A percentile compares a stretch with the other conserved stretches of the same genome.
Evolutionary conservation across 2,113 vertebrate genomes (phyloP).

Genomic region (Canis aureus): DNA sequence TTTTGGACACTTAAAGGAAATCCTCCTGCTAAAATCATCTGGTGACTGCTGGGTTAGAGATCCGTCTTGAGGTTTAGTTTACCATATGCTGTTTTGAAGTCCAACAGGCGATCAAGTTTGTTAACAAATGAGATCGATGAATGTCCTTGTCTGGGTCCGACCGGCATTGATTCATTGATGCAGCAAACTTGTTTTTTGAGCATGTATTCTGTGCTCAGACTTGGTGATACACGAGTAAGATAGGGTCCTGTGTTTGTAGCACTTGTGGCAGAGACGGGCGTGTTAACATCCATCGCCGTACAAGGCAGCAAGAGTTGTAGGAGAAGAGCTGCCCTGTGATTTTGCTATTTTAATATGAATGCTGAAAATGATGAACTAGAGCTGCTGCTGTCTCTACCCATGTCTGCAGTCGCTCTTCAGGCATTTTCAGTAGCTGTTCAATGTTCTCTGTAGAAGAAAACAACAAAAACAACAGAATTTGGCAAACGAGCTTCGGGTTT

Average conservation of each 20-base stretch:
- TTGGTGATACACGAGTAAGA: background rate
- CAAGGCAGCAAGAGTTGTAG: background rate
- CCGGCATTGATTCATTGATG: slow-evolving; percentile 12
- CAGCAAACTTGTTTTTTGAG: background rate
- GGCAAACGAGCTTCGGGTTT: slow-evolving; percentile 10
- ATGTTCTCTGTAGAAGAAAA: background rate
- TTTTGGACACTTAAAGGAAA: slow-evolving; percentile 64
- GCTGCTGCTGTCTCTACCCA: background rate
- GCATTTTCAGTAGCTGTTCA: background rate
- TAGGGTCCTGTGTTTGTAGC: background rate
- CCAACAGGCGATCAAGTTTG: slow-evolving; percentile 62
- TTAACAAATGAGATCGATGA: slow-evolving; percentile 68
- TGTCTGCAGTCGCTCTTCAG: background rate
- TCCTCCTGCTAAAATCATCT: slow-evolving; percentile 37
- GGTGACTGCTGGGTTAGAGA: slow-evolving; percentile 62
- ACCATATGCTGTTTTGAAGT: slow-evolving; percentile 52
- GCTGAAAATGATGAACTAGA: background rate
- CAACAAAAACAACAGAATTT: background rate
- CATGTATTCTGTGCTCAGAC: background rate
- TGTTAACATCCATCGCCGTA: background rate
- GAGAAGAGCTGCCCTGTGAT: background rate
- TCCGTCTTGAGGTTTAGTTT: slow-evolving; percentile 50
- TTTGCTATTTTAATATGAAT: slow-evolving; percentile 7
- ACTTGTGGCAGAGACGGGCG: background rate
- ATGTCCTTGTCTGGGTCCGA: slow-evolving; percentile 42